Conservation (phyloP, 2,113 vertebrate genomes). For the Limanda limanda region DNA sequence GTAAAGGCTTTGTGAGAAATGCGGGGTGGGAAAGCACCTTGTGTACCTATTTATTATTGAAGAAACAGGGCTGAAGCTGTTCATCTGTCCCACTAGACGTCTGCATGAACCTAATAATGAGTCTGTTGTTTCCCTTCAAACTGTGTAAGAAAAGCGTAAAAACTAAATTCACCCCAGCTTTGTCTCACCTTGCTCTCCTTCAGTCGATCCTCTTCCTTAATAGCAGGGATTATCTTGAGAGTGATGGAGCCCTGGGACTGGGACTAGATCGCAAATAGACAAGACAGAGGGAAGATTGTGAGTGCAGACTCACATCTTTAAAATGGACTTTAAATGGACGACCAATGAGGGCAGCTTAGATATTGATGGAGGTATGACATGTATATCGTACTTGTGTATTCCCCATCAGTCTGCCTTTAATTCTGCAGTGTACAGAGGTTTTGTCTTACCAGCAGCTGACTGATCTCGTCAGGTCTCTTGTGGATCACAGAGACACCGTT, state of each 20-base stretch:
- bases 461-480: conserved; percentile 96
- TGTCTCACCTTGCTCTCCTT: conserved; percentile 91
- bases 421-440: background rate
- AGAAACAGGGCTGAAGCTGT: background rate
- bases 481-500: conserved; percentile 92
- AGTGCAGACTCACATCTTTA: conserved; percentile 10
- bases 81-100: background rate
- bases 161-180: background rate
- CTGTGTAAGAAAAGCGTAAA: too few relatives aligned
- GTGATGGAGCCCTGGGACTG: conserved; percentile 97
- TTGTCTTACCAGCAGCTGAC: conserved; percentile 91
- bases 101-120: too few relatives aligned
- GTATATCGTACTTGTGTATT: too few relatives aligned
- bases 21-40: too few relatives aligned
- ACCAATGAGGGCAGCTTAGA: background rate
- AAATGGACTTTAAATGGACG: background rate
- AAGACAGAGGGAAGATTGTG: background rate
- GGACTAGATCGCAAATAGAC: conserved; percentile 81
- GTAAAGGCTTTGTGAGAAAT: background rate
- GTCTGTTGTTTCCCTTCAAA: background rate
- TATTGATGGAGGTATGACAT: too few relatives aligned
- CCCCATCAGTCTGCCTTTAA: background rate
- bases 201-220: conserved; percentile 92
- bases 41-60: background rate
- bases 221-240: conserved; percentile 94